Evolutionary conservation across 1,140 invertebrate genomes (phyloP).

Genomic region (Zaprionus gabonicus): DNA sequence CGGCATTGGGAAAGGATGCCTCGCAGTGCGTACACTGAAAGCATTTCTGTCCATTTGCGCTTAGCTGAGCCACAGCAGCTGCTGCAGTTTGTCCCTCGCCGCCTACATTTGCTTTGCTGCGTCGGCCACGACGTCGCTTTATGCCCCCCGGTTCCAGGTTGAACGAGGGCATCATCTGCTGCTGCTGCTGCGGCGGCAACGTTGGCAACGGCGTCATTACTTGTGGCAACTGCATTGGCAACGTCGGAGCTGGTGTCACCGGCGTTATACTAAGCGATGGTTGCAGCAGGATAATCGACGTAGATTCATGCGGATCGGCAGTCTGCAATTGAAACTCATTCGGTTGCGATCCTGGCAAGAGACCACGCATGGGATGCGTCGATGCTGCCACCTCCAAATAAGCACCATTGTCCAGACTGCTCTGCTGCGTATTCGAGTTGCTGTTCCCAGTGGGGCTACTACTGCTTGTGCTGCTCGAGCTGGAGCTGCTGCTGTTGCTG

Average conservation of each 20-base stretch:
- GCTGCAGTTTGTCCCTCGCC: slow-evolving; percentile 31
- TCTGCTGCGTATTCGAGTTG: slow-evolving; percentile 59
- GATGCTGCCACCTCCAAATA: slow-evolving; percentile 28
- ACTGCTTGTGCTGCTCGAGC: slow-evolving; percentile 39
- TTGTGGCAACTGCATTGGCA: background rate
- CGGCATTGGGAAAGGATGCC: slow-evolving; percentile 87
- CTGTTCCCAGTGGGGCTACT: slow-evolving; percentile 30
- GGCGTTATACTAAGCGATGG: slow-evolving; percentile 54
- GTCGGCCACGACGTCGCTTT: slow-evolving; percentile 69
- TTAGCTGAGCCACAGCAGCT: slow-evolving; percentile 27
- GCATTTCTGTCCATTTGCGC: slow-evolving; percentile 62
- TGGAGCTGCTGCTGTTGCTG: slow-evolving; percentile 34
- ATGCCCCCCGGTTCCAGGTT: slow-evolving; percentile 40
- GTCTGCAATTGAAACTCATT: slow-evolving; percentile 64
- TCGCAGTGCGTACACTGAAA: slow-evolving; percentile 87
- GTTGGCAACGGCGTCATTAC: background rate
- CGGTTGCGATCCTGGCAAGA: slow-evolving; percentile 37
- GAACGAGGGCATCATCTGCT: slow-evolving; percentile 1
- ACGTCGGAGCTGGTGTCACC: slow-evolving; percentile 9
- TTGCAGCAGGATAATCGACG: slow-evolving; percentile 72
- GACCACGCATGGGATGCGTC: slow-evolving; percentile 44
- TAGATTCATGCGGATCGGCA: slow-evolving; percentile 68
- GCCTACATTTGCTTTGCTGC: slow-evolving; percentile 58
- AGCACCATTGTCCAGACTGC: slow-evolving; percentile 35
- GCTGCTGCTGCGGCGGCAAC: background rate